phyloP scores from a whole-genome alignment of 2,797 vertebrate genomes.

The Nasua narica region DNA sequence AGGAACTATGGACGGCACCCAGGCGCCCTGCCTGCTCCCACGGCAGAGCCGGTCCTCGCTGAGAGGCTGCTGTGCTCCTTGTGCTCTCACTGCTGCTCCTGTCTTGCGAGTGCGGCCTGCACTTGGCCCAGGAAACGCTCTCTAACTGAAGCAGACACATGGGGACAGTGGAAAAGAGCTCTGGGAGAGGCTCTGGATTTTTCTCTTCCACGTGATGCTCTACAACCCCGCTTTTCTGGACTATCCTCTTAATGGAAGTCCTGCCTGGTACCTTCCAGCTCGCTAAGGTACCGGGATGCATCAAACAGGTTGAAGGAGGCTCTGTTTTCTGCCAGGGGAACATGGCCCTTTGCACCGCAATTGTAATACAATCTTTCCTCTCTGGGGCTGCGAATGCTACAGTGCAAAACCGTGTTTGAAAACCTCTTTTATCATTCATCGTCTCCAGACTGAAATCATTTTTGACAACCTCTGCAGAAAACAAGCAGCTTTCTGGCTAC shows the following conservation, averaged over 20 bases:
- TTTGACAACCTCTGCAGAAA: constrained; percentile 92
- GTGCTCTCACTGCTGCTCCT: not conserved
- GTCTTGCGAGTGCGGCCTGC: not conserved
- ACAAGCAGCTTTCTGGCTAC: constrained; percentile 90
- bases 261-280: constrained; percentile 70
- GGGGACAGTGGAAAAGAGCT: not conserved
- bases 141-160: not conserved
- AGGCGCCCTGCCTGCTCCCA: not conserved
- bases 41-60: not conserved
- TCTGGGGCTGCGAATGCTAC: constrained; percentile 83
- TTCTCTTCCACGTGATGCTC: not conserved
- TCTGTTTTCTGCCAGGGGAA: constrained; percentile 81
- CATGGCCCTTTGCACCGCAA: constrained; percentile 83
- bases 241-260: constrained; percentile 15
- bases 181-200: not conserved
- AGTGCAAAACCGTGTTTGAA: constrained; percentile 89
- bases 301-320: constrained; percentile 84
- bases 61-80: not conserved
- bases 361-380: constrained; percentile 89
- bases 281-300: constrained; percentile 76
- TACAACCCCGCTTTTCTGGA: not conserved
- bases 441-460: constrained; percentile 89
- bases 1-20: not conserved
- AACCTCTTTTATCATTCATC: constrained; percentile 91
- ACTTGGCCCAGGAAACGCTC: not conserved